Conservation (phyloP, 2,797 vertebrate genomes). For the Hippopotamyrus pictus region DNA sequence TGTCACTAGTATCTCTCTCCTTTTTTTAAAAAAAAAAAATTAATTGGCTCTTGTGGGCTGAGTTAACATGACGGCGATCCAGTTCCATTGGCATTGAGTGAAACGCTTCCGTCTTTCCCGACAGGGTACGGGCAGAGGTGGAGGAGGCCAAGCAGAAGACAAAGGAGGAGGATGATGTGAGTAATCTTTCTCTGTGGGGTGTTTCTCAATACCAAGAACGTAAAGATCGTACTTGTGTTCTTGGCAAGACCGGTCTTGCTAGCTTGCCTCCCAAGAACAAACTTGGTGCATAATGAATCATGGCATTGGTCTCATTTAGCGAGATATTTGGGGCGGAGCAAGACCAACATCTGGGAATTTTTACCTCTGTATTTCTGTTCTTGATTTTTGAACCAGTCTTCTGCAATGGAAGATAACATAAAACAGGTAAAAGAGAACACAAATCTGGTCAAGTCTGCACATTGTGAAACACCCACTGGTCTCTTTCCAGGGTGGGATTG, state of each 20-base stretch:
- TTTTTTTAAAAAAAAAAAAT: not conserved
- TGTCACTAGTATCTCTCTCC: not conserved
- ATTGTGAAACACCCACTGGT: not conserved
- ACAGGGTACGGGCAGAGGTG: conserved; percentile 76
- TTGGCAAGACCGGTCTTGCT: not conserved
- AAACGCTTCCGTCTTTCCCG: conserved; percentile 1
- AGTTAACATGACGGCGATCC: not conserved
- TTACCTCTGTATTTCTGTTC: not conserved
- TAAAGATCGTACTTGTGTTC: not conserved
- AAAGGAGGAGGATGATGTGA: conserved; percentile 91
- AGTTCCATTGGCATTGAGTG: not conserved
- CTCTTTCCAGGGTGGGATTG: not conserved
- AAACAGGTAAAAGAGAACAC: not conserved
- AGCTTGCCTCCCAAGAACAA: not conserved
- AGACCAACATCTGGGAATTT: not conserved
- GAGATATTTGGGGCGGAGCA: not conserved
- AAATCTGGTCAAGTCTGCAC: not conserved
- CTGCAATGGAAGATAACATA: not conserved
- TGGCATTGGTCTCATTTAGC: not conserved
- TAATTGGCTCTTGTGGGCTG: not conserved
- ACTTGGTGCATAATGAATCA: not conserved
- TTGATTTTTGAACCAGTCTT: not conserved
- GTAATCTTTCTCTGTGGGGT: conserved; percentile 33
- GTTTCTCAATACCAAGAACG: not conserved
- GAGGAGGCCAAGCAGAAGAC: conserved; percentile 79